Percentiles rank a stretch among this genome's conserved stretches.
Conservation (phyloP, 2,888 invertebrate genomes). For the Iselma pallidipennis region DNA sequence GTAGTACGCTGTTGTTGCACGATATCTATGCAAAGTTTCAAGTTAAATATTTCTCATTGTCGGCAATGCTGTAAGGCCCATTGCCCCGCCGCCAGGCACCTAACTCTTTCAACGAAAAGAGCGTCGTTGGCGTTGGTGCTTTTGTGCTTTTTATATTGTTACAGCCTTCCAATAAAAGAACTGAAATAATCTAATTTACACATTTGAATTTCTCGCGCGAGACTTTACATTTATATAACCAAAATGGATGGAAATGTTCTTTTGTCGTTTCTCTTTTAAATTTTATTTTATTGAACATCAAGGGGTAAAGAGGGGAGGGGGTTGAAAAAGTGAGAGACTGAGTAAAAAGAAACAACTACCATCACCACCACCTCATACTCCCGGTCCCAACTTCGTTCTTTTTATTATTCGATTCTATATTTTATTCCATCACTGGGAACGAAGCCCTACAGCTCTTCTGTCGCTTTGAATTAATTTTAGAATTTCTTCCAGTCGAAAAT, state of each 20-base stretch:
- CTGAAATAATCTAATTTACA: conserved; percentile 56
- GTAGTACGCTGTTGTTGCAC: conserved; percentile 8
- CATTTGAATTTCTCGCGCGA: conserved; percentile 55
- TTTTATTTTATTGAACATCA: conserved; percentile 45
- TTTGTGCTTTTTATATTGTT: conserved; percentile 50
- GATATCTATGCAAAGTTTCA: conserved; percentile 42
- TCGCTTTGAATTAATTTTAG: conserved; percentile 40
- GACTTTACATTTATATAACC: conserved; percentile 54
- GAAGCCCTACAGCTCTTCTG: conserved; percentile 30
- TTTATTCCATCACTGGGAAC: conserved; percentile 45
- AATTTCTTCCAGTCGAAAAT: conserved; percentile 30
- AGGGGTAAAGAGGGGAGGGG: too few species aligned
- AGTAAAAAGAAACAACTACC: background rate
- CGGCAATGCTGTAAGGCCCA: conserved; percentile 34
- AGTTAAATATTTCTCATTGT: conserved; percentile 27
- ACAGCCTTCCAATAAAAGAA: conserved; percentile 53
- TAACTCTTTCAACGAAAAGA: conserved; percentile 43
- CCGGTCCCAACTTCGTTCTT: conserved; percentile 28
- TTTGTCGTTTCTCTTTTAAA: conserved; percentile 51
- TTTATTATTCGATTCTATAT: conserved; percentile 53
- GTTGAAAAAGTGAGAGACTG: conserved; percentile 23
- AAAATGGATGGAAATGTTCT: conserved; percentile 54
- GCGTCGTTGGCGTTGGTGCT: conserved; percentile 32
- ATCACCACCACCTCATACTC: background rate
- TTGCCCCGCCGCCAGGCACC: conserved; percentile 39